A percentile compares a stretch with the other conserved stretches of the same genome.
Evolutionary conservation across 1,140 invertebrate genomes (phyloP).

Genomic region (Drosophila varians): DNA sequence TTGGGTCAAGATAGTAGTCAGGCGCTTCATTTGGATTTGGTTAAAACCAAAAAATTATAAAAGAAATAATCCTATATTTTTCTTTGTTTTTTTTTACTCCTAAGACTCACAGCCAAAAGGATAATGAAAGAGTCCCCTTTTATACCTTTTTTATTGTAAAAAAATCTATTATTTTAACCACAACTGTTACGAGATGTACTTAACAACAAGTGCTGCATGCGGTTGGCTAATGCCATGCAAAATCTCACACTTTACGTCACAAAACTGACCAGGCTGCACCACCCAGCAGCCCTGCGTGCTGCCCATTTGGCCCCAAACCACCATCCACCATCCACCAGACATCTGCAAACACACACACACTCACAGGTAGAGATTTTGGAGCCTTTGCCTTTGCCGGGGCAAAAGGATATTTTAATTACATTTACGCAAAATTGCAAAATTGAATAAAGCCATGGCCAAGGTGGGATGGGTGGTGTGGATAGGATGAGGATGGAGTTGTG

Average conservation of each 20-base stretch:
- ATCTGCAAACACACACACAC: background rate
- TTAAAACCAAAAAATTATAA: too few relatives aligned
- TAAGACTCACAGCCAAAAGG: background rate
- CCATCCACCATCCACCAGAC: background rate
- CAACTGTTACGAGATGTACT: constrained; percentile 39
- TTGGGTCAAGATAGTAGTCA: background rate
- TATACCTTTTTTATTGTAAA: background rate
- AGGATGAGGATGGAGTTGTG: too few relatives aligned
- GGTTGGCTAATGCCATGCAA: constrained; percentile 71
- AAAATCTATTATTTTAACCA: constrained; percentile 6
- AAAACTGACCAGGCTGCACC: constrained; percentile 10
- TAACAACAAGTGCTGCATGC: constrained; percentile 53
- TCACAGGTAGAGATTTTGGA: constrained; percentile 61
- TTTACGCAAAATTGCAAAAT: constrained; percentile 77
- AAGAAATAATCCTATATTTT: too few relatives aligned
- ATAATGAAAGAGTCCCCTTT: too few relatives aligned
- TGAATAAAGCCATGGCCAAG: constrained; percentile 57
- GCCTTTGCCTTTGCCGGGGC: constrained; percentile 46
- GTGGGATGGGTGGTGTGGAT: background rate
- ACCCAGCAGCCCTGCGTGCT: background rate
- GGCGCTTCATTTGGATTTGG: background rate
- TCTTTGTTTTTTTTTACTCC: too few relatives aligned
- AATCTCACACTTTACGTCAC: constrained; percentile 47
- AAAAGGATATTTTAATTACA: constrained; percentile 79
- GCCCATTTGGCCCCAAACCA: constrained; percentile 10